phyloP scores from a whole-genome alignment of 2,888 invertebrate genomes.

The Graphium colonna region DNA sequence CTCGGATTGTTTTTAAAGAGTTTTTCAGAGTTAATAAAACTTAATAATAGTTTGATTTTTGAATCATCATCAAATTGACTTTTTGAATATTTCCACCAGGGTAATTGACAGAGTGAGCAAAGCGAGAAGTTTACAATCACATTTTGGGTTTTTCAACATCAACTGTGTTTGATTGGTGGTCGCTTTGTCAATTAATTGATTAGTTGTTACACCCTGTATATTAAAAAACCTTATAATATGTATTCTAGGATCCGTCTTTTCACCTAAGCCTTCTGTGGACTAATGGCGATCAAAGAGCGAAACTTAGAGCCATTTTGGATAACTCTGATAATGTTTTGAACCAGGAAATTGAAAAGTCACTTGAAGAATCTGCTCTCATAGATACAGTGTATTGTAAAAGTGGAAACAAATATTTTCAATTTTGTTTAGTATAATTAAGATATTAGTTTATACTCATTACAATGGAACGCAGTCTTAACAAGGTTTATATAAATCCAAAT shows the following conservation, averaged over 20 bases:
- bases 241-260: slow-evolving; percentile 89
- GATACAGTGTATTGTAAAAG: slow-evolving; percentile 83
- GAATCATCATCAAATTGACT: too few relatives aligned
- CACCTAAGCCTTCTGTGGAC: slow-evolving; percentile 93
- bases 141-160: too few relatives aligned
- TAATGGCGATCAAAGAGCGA: slow-evolving; percentile 82
- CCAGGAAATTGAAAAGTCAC: slow-evolving; percentile 46
- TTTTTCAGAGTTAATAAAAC: too few relatives aligned
- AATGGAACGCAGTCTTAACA: slow-evolving; percentile 38
- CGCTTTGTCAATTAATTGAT: too few relatives aligned
- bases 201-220: too few relatives aligned
- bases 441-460: slow-evolving; percentile 25
- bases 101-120: too few relatives aligned
- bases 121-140: too few relatives aligned
- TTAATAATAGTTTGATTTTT: too few relatives aligned
- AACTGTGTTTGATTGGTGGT: too few relatives aligned
- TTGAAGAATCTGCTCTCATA: slow-evolving; percentile 72
- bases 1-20: too few relatives aligned
- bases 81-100: too few relatives aligned
- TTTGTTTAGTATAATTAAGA: slow-evolving; percentile 44
- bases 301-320: slow-evolving; percentile 68
- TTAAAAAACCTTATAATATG: too few relatives aligned
- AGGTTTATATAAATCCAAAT: slow-evolving; percentile 68
- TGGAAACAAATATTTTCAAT: slow-evolving; percentile 86
- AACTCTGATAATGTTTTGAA: slow-evolving; percentile 67